Evolutionary conservation across 2,888 invertebrate genomes (phyloP), one percentile per base, ranked within the genome.

Genomic region (Pheosia tremula): DNA sequence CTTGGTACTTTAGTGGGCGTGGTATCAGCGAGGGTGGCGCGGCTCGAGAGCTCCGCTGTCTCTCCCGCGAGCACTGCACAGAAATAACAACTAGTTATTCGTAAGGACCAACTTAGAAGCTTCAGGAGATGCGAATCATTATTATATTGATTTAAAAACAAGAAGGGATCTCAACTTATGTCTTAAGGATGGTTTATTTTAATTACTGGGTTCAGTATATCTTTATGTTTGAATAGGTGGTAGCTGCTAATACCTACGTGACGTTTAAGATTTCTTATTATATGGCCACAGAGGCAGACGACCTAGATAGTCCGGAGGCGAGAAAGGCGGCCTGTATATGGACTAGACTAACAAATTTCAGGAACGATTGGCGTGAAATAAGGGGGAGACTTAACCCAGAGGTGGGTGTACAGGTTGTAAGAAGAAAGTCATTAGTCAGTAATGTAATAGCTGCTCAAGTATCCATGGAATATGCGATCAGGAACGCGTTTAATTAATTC

Each of bases 1-100:
- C 95, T 95, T 95, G 95, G 94, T 86, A 91, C 90, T 88, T 94
- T 95, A 94, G 95, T 94, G 82, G 94, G 94, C 90, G 94, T 86
- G 86, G 92, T 89, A 79, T 94, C 94, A 80, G 94, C 93, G 87
- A 91, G 91, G 86, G 92, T 82, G 82, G 91, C 86, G 87, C 88
- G 90, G 82, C 90, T 91, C 88, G 92, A 90, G 86, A 85, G 83
- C 84, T 91, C 91, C 90, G 87, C 81, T 79, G 85, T 78, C 82
- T 88, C 90, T 74, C 83, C 90, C 84, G 87, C 92, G 88, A 84
- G 85, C 87, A 88, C 94, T 94, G 94, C 89, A 92, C 91, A 93
- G 80, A 93, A 93, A 93, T 80, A 91, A 91, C 83, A 86, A 77
- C 79, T 74, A 72, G 83, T 89, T 86, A 88, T 77, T 74, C 59